Percentiles rank a stretch among this genome's conserved stretches.
phyloP scores from a whole-genome alignment of 2,113 vertebrate species.

The Caretta caretta region DNA sequence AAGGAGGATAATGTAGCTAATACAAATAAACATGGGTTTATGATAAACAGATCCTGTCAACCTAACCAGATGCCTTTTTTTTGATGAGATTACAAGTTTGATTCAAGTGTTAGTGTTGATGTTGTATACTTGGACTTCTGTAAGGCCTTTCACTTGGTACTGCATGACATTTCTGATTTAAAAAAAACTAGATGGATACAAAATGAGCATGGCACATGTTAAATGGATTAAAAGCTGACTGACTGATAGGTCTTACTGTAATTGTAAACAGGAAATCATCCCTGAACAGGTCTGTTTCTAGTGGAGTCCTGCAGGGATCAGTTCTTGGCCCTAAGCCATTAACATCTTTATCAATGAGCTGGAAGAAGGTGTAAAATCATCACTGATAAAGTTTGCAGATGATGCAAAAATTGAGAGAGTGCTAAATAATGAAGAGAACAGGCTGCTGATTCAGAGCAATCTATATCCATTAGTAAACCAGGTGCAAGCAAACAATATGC shows the following conservation, averaged over 20 bases:
- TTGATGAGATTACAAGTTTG: background rate
- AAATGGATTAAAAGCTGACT: background rate
- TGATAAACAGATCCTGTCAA: background rate
- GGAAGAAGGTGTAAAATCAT: too few relatives aligned
- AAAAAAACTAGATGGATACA: background rate
- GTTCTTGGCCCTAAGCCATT: background rate
- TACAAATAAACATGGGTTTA: background rate
- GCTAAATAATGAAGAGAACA: background rate
- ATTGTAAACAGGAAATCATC: background rate
- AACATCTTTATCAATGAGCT: too few relatives aligned
- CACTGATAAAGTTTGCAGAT: background rate
- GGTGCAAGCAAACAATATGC: background rate
- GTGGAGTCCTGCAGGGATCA: background rate
- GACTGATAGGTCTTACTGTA: background rate
- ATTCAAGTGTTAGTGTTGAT: background rate
- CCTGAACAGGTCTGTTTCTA: background rate
- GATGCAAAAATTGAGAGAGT: background rate
- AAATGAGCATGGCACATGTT: background rate
- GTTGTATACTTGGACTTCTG: background rate
- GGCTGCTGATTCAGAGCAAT: background rate
- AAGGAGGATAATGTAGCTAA: background rate
- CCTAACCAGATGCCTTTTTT: background rate
- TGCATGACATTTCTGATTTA: background rate
- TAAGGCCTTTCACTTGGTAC: background rate
- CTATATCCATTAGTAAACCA: background rate